Conservation (phyloP, 1,140 invertebrate species). For the Camponotus vicinus region DNA sequence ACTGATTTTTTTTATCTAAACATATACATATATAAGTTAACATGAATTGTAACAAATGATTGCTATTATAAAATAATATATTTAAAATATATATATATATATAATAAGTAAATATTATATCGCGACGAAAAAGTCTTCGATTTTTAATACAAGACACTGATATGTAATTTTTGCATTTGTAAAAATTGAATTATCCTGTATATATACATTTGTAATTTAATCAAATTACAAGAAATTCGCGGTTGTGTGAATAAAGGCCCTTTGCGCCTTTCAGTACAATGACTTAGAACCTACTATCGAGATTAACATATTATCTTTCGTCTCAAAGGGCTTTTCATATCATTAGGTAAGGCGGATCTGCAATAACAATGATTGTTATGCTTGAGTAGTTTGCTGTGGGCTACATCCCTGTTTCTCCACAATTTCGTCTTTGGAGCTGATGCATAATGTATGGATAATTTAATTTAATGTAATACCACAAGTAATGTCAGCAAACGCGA, state of each 20-base stretch:
- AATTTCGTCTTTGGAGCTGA: slow-evolving; percentile 46
- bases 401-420: slow-evolving; percentile 22
- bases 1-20: too few species aligned
- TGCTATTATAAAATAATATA: too few species aligned
- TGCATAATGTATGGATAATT: slow-evolving; percentile 60
- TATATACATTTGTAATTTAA: neutral
- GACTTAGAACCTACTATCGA: slow-evolving; percentile 63
- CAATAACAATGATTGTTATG: slow-evolving; percentile 58
- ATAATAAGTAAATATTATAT: neutral
- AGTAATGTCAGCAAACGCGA: slow-evolving; percentile 41
- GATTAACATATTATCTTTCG: slow-evolving; percentile 67
- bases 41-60: too few species aligned
- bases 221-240: too few species aligned
- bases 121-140: neutral
- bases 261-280: slow-evolving; percentile 16
- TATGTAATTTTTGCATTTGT: neutral
- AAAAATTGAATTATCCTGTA: slow-evolving; percentile 17
- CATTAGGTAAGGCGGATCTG: slow-evolving; percentile 55
- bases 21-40: neutral
- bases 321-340: slow-evolving; percentile 62
- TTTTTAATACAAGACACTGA: neutral
- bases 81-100: too few species aligned
- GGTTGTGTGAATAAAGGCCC: neutral
- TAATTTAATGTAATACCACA: slow-evolving; percentile 59
- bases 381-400: slow-evolving; percentile 20